Percentiles rank a stretch among this genome's conserved stretches.
These are phyloP conservation scores for Catostylus mosaicus DNA, from an alignment of 30 jellyfish, hydroid and myxozoan species.

Conservation along the genomic window DNA sequence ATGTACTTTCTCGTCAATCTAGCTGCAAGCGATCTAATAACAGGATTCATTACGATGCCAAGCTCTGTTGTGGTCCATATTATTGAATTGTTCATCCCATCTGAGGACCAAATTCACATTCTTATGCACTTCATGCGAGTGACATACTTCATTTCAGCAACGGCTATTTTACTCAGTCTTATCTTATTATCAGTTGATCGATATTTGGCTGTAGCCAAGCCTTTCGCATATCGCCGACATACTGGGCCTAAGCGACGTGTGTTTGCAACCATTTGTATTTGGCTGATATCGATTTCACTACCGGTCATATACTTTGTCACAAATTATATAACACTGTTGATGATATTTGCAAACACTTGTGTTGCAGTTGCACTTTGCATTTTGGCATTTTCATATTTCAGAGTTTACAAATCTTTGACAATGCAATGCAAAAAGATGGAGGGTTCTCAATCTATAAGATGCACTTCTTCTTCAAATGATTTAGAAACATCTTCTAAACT, in stretches of 20 bases:
- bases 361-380: constrained; percentile 4
- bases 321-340: not conserved
- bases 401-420: not conserved
- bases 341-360: constrained; percentile 27
- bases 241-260: not conserved
- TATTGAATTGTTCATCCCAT: not conserved
- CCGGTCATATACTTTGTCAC: constrained; percentile 16
- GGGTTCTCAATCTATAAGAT: not conserved
- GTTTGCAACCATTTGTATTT: not conserved
- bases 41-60: constrained; percentile 39
- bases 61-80: constrained; percentile 3
- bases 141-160: constrained; percentile 20
- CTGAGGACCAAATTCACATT: not conserved
- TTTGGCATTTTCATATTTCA: constrained; percentile 5
- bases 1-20: constrained; percentile 40
- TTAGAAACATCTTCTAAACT: not conserved
- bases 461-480: not conserved
- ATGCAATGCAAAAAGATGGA: not conserved
- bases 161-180: constrained; percentile 39
- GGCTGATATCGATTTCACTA: constrained; percentile 19
- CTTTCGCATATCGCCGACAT: constrained; percentile 32
- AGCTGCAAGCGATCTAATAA: constrained; percentile 51
- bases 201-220: constrained; percentile 37
- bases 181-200: constrained; percentile 39
- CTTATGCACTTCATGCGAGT: constrained; percentile 28